These are phyloP conservation scores for Synergus gifuensis DNA, from an alignment of 2,888 invertebrate genomes.

Conservation along the genomic window DNA sequence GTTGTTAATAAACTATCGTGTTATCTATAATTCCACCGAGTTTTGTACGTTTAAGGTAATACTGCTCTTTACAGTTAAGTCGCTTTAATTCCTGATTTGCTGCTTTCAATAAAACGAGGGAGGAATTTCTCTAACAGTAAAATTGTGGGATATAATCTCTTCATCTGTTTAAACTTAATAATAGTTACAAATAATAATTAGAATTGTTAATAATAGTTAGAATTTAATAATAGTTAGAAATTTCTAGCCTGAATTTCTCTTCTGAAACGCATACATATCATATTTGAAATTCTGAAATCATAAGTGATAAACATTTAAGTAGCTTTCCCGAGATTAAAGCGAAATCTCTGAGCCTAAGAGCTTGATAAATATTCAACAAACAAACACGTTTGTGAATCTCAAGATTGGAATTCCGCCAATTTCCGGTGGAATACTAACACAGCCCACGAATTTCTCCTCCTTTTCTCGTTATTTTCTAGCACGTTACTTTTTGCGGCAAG, in stretches of 20 bases:
- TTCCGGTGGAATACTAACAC: slow-evolving; percentile 5
- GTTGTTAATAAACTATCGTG: slow-evolving; percentile 8
- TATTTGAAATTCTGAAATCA: not conserved
- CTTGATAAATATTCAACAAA: slow-evolving; percentile 7
- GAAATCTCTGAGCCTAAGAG: slow-evolving; percentile 9
- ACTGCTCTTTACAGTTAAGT: slow-evolving; percentile 2
- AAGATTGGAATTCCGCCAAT: slow-evolving; percentile 12
- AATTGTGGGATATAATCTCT: no score
- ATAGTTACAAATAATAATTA: no score
- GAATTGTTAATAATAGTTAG: no score
- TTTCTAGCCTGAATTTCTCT: not conserved
- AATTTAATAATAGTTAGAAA: not conserved
- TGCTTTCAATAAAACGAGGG: not conserved
- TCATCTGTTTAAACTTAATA: not conserved
- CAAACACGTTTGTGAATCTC: slow-evolving; percentile 31
- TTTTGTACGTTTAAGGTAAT: slow-evolving; percentile 3
- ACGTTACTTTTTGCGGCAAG: not conserved
- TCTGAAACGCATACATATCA: no score
- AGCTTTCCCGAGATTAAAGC: slow-evolving; percentile 10
- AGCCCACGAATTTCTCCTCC: not conserved
- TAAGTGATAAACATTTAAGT: not conserved
- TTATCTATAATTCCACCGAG: slow-evolving; percentile 9
- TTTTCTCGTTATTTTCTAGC: slow-evolving; percentile 27
- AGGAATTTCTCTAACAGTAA: not conserved
- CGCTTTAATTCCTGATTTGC: not conserved